A percentile compares a stretch with the other conserved stretches of the same genome.
phyloP scores from a whole-genome alignment of 2,797 vertebrate species.

The Eremophila alpestris region DNA sequence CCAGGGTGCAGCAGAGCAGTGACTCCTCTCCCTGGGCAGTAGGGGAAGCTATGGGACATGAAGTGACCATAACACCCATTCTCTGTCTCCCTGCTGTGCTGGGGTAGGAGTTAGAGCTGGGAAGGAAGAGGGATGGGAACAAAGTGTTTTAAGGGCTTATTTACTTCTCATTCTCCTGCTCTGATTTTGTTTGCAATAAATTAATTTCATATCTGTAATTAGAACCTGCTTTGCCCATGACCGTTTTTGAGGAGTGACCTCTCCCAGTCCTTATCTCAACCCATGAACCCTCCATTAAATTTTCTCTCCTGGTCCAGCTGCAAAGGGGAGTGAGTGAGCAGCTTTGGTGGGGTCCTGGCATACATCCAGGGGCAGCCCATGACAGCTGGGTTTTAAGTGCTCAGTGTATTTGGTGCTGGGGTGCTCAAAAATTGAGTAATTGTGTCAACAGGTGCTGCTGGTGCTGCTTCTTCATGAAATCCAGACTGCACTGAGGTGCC shows the following conservation, averaged over 20 bases:
- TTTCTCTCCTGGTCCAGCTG: background rate
- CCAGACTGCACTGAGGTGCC: background rate
- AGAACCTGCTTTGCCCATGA: background rate
- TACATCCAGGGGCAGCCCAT: background rate
- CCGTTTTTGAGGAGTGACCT: background rate
- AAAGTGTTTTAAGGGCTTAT: background rate
- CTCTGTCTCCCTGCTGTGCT: background rate
- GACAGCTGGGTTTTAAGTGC: background rate
- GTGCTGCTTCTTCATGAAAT: background rate
- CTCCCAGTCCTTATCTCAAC: background rate
- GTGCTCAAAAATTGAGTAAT: background rate
- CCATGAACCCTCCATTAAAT: background rate
- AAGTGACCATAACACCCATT: background rate
- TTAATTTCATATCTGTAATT: background rate
- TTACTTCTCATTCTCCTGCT: background rate
- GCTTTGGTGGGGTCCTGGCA: background rate
- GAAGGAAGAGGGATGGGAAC: background rate
- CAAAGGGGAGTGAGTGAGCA: background rate
- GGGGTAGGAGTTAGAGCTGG: background rate
- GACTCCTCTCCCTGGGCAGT: background rate
- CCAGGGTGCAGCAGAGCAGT: background rate
- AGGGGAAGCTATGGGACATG: background rate
- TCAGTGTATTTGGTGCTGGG: background rate
- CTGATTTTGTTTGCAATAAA: background rate
- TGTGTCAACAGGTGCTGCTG: background rate